Evolutionary conservation across 1,140 invertebrate genomes (phyloP), one percentile per base, ranked within the genome.

Genomic region (Riptortus pedestris): DNA sequence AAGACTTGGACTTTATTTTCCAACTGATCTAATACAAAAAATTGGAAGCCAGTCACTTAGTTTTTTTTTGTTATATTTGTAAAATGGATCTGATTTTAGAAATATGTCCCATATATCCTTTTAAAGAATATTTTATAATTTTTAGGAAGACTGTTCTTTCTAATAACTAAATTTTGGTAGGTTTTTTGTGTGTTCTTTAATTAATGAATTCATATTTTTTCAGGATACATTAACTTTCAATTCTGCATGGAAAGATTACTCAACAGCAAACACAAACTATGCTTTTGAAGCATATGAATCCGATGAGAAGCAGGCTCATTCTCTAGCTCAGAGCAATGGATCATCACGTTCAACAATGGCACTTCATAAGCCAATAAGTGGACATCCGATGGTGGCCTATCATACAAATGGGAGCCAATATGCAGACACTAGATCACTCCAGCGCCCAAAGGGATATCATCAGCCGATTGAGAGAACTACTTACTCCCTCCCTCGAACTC

Each of bases 171-270:
- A n/a, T n/a, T n/a, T n/a, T n/a, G n/a, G n/a, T n/a, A n/a, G n/a
- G n/a, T n/a, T n/a, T n/a, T n/a, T n/a, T n/a, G n/a, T n/a, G n/a
- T n/a, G n/a, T n/a, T n/a, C n/a, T n/a, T n/a, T n/a, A n/a, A n/a
- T n/a, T n/a, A n/a, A n/a, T n/a, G n/a, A n/a, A n/a, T n/a, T n/a
- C n/a, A n/a, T 38, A 7, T 7, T 38, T 59, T 80, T 79, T 18
- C 78, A 91, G 88, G 88, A 91, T 69, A 65, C 60, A 67, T 74
- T 91, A 24, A 88, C 91, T 63, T 83, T 83, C 22, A 88, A 84
- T 72, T 85, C 86, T 2, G 86, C 87, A 3, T 93, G 90, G 89
- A 90, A 89, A 70, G 89, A 93, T 72, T 92, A 91, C 71, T 83
- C 87, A 1, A 78, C 85, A 0, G 81, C 85, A 1, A 89, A 89